Conservation (phyloP, 2,113 vertebrate genomes). For the Rattus rattus region DNA sequence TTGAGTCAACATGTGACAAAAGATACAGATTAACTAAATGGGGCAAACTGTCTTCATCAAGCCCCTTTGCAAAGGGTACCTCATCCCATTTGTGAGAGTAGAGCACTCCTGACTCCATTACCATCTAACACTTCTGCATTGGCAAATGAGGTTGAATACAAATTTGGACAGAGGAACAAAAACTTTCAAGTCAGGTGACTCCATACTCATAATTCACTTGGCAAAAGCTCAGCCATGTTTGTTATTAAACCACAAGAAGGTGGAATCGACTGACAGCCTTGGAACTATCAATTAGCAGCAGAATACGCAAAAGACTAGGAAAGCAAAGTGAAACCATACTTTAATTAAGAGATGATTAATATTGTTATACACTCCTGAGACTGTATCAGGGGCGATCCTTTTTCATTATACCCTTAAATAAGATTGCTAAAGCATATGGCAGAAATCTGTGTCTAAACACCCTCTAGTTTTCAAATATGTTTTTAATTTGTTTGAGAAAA, state of each 20-base stretch:
- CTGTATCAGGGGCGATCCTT: conserved; percentile 28
- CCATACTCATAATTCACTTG: neutral
- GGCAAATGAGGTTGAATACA: neutral
- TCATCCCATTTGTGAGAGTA: neutral
- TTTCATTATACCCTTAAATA: conserved; percentile 59
- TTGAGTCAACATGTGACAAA: neutral
- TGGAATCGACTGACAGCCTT: conserved; percentile 43
- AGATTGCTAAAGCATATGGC: conserved; percentile 37
- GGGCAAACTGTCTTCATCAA: neutral
- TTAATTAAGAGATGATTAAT: conserved; percentile 80
- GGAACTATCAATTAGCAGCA: conserved; percentile 44
- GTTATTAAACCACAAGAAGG: neutral
- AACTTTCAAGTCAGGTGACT: neutral
- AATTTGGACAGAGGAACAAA: neutral
- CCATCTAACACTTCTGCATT: neutral
- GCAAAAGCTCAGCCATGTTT: neutral
- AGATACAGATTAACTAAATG: neutral
- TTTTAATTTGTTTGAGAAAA: conserved; percentile 21
- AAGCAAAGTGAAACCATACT: conserved; percentile 64
- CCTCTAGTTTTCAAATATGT: conserved; percentile 41
- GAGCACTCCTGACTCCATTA: neutral
- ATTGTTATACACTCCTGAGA: conserved; percentile 58
- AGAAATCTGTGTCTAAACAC: conserved; percentile 1
- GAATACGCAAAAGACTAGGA: conserved; percentile 58
- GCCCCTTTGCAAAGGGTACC: neutral